phyloP scores from a whole-genome alignment of 1,140 invertebrate genomes.

The Drosophila tani region DNA sequence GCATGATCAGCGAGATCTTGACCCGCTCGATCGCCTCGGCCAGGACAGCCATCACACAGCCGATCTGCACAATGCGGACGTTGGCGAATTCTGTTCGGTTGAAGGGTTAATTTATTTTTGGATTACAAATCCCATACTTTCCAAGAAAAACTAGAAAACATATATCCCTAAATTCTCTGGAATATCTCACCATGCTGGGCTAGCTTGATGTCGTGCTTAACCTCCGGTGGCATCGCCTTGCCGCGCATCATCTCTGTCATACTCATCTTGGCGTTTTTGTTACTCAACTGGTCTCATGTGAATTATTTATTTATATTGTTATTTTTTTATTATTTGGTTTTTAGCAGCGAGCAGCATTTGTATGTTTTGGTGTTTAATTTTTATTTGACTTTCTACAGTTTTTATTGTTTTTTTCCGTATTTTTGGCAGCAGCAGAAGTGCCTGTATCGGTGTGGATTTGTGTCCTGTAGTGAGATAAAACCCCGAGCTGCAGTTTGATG shows the following conservation, averaged over 20 bases:
- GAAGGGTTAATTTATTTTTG: neutral
- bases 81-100: slow-evolving; percentile 40
- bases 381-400: slow-evolving; percentile 2
- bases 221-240: slow-evolving; percentile 12
- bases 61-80: slow-evolving; percentile 33
- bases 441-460: slow-evolving; percentile 12
- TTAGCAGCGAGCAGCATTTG: neutral
- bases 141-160: too few relatives aligned
- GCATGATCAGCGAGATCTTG: slow-evolving; percentile 65
- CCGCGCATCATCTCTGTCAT: slow-evolving; percentile 35
- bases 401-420: neutral
- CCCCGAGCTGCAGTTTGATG: slow-evolving; percentile 19
- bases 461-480: slow-evolving; percentile 1
- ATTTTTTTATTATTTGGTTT: neutral
- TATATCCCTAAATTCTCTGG: neutral
- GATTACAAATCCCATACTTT: too few relatives aligned
- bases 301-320: slow-evolving; percentile 1
- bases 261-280: slow-evolving; percentile 30
- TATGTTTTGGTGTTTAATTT: neutral
- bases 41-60: slow-evolving; percentile 34
- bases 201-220: slow-evolving; percentile 20
- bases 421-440: slow-evolving; percentile 7
- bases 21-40: slow-evolving; percentile 46
- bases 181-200: slow-evolving; percentile 35
- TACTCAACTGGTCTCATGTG: neutral